Conservation (phyloP, 2,797 vertebrate species). For the Hozukius guyotensis region DNA sequence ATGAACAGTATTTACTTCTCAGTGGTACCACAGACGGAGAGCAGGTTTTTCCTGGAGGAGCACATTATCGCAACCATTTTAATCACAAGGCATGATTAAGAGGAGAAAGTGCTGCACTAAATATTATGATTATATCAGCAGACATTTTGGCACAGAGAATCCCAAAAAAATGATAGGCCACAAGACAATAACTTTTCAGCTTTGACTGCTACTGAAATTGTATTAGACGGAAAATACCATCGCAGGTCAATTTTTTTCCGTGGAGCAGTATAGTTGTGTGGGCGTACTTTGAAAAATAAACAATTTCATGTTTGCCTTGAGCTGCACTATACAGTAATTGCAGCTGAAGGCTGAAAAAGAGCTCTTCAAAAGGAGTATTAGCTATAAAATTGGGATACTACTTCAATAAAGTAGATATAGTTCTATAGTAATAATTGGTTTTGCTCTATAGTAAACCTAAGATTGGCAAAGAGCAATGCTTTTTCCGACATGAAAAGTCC, state of each 20-base stretch:
- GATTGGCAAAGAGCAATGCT: not conserved
- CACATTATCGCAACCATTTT: conserved; percentile 2
- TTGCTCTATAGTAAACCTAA: not conserved
- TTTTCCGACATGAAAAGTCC: not conserved
- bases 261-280: not conserved
- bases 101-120: not conserved
- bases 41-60: not conserved
- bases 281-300: not conserved
- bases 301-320: not conserved
- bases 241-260: not conserved
- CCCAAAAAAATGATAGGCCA: not conserved
- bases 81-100: conserved; percentile 19
- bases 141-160: not conserved
- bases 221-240: not conserved
- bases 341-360: not conserved
- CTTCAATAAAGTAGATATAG: not conserved
- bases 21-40: conserved; percentile 3
- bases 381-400: not conserved
- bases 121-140: not conserved
- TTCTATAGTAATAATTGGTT: not conserved
- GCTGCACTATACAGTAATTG: not conserved
- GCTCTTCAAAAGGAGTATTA: not conserved
- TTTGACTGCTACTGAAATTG: not conserved
- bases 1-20: conserved; percentile 13
- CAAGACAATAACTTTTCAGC: not conserved